Conservation (phyloP, 2,797 vertebrate genomes). For the Kryptopterus vitreolus region DNA sequence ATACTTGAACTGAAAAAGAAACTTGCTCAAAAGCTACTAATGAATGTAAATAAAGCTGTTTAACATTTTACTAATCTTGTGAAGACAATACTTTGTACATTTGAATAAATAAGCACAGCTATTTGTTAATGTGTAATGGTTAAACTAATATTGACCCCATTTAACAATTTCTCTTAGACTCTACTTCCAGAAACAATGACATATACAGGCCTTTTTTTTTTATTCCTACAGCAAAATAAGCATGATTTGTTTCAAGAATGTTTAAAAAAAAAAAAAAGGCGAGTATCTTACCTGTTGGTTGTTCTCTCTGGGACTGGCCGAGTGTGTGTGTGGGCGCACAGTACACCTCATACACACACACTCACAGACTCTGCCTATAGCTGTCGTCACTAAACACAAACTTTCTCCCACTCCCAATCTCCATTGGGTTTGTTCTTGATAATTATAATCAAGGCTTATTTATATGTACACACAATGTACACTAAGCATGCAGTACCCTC, state of each 20-base stretch:
- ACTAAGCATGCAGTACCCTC: not conserved
- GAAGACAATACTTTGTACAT: not conserved
- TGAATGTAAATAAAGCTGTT: not conserved
- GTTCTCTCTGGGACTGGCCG: slow-evolving; percentile 27
- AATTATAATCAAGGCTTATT: not conserved
- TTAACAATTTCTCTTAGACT: not conserved
- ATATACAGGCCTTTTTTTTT: not conserved
- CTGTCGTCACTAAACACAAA: slow-evolving; percentile 52
- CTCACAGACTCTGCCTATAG: slow-evolving; percentile 54
- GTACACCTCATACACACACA: slow-evolving; percentile 45
- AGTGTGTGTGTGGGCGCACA: slow-evolving; percentile 7
- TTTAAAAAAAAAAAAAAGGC: not conserved
- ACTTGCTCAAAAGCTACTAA: not conserved
- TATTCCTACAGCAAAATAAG: not conserved
- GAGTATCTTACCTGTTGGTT: slow-evolving; percentile 47
- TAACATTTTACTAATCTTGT: not conserved
- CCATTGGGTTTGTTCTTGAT: not conserved
- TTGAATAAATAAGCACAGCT: not conserved
- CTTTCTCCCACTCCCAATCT: slow-evolving; percentile 25
- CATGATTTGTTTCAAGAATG: not conserved
- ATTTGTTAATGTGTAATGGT: not conserved
- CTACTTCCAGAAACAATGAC: not conserved
- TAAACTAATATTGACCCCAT: not conserved
- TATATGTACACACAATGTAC: not conserved
- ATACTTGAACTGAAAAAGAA: not conserved